Percentiles rank a stretch among this genome's conserved stretches.
phyloP scores from a whole-genome alignment of 2,888 invertebrate genomes.

The Branchinecta sandiegonensis region DNA sequence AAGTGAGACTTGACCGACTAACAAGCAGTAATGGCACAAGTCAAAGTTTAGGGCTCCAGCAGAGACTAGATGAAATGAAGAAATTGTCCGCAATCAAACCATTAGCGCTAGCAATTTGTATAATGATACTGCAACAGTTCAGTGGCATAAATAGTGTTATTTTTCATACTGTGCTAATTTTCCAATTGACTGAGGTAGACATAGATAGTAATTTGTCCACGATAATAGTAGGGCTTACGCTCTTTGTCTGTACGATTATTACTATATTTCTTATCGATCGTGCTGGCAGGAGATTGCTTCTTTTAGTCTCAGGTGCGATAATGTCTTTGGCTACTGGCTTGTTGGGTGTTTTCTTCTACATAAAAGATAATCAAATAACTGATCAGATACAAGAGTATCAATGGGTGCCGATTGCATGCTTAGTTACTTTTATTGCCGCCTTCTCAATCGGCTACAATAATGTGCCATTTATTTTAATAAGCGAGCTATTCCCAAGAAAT shows the following conservation, averaged over 20 bases:
- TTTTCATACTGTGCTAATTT: constrained; percentile 6
- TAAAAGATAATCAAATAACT: neutral
- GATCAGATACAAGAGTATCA: neutral
- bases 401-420: neutral
- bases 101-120: neutral
- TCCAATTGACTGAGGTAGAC: neutral
- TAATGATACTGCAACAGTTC: constrained; percentile 3
- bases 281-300: neutral
- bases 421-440: neutral
- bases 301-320: neutral
- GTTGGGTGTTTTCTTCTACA: neutral
- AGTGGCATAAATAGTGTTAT: constrained; percentile 8
- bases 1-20: neutral
- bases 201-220: neutral
- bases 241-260: neutral
- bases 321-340: neutral
- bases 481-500: neutral
- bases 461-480: neutral
- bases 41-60: neutral
- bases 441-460: neutral
- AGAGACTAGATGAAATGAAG: neutral
- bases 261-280: neutral
- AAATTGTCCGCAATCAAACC: neutral
- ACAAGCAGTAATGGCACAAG: neutral
- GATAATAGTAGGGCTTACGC: neutral